phyloP scores from a whole-genome alignment of 2,888 invertebrate genomes.

The Periphyllus acericola region DNA sequence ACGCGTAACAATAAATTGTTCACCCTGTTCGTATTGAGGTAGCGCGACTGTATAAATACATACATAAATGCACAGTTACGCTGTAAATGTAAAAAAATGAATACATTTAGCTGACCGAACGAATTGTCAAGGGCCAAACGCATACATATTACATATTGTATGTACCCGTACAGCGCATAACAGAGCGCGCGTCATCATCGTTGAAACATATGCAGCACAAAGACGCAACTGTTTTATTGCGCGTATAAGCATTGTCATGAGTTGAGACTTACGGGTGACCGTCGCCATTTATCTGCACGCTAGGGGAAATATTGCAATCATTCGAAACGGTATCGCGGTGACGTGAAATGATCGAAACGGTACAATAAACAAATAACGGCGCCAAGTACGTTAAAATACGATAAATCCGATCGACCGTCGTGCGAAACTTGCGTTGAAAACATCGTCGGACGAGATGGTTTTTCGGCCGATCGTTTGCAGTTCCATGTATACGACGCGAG shows the following conservation, averaged over 20 bases:
- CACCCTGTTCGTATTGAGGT: not conserved
- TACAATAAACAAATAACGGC: too few species aligned
- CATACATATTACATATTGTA: too few species aligned
- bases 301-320: too few species aligned
- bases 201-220: not conserved
- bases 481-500: not conserved
- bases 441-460: too few species aligned
- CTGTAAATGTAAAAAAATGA: not conserved
- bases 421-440: too few species aligned
- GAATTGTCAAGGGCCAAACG: slow-evolving; percentile 22
- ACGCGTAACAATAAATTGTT: not conserved
- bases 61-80: not conserved
- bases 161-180: too few species aligned
- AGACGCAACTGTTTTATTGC: not conserved
- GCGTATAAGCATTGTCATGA: not conserved
- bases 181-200: not conserved
- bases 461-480: too few species aligned
- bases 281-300: not conserved
- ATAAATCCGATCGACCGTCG: not conserved
- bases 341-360: too few species aligned
- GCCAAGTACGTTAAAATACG: not conserved
- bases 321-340: too few species aligned
- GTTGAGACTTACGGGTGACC: not conserved
- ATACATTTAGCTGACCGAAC: not conserved
- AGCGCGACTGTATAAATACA: not conserved